Conservation (phyloP, 2,888 invertebrate species). For the Opisthograptis luteolata region DNA sequence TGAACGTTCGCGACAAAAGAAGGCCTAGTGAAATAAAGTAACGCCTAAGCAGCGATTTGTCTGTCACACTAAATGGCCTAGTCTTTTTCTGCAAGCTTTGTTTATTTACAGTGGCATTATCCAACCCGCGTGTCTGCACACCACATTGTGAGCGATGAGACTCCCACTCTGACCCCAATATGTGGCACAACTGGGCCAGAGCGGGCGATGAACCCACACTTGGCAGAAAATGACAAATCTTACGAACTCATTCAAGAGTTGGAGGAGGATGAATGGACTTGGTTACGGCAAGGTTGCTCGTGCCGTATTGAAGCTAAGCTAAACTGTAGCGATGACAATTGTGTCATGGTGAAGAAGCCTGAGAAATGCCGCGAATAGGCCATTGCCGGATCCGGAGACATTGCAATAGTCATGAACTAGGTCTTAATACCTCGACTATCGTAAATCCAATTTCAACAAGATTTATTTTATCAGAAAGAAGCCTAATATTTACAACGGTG, state of each 20-base stretch:
- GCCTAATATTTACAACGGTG: too few species aligned
- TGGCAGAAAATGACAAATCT: conserved; percentile 34
- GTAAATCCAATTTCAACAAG: not conserved
- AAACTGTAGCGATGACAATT: not conserved
- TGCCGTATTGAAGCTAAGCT: not conserved
- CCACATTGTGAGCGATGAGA: conserved; percentile 38
- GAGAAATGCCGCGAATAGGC: conserved; percentile 1
- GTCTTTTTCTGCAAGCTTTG: conserved; percentile 5
- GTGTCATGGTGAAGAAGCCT: conserved; percentile 18
- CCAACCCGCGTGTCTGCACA: conserved; percentile 23
- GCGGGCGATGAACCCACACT: conserved; percentile 43
- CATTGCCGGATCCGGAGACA: not conserved
- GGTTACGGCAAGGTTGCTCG: not conserved
- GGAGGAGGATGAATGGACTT: conserved; percentile 15
- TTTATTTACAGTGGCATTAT: conserved; percentile 17
- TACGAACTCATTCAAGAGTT: conserved; percentile 13
- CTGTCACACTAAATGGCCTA: conserved; percentile 6
- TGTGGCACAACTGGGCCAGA: conserved; percentile 16
- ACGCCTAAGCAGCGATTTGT: conserved; percentile 7
- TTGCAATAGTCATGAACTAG: not conserved
- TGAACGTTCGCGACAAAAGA: too few species aligned
- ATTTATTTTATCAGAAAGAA: too few species aligned
- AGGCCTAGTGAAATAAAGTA: conserved; percentile 10
- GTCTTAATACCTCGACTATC: not conserved
- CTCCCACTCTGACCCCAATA: conserved; percentile 40